Conservation (phyloP, 2,113 vertebrate species). For the Cynopterus brachyotis region DNA sequence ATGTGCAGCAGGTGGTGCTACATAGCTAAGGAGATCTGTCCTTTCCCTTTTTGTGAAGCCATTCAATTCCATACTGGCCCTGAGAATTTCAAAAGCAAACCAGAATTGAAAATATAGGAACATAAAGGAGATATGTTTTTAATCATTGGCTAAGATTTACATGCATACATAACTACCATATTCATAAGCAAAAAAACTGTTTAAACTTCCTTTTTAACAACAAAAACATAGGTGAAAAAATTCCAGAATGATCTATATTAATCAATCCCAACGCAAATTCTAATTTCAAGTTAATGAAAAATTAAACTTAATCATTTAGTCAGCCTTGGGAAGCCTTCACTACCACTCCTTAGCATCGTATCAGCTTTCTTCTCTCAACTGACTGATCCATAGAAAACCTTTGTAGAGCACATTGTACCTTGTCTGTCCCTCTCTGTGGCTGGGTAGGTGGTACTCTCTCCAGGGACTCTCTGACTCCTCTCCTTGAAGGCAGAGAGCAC, state of each 20-base stretch:
- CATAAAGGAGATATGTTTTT: neutral
- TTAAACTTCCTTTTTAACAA: neutral
- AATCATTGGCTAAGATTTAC: neutral
- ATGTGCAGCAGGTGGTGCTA: conserved; percentile 42
- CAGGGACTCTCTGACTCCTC: neutral
- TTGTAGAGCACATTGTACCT: fast-evolving
- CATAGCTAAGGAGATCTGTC: neutral
- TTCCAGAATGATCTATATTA: neutral
- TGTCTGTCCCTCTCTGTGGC: neutral
- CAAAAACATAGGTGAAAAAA: neutral
- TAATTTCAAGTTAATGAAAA: neutral
- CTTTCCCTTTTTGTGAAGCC: neutral
- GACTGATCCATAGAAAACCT: neutral
- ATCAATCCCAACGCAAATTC: neutral
- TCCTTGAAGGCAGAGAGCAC: neutral
- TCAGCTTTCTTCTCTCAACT: neutral
- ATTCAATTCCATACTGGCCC: neutral
- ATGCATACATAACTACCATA: neutral
- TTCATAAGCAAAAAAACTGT: neutral
- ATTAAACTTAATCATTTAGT: neutral
- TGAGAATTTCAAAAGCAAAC: neutral
- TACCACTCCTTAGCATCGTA: neutral
- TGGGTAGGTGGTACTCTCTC: neutral
- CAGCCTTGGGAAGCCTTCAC: neutral
- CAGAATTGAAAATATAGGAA: neutral